Evolutionary conservation across 35 echinoderm and acorn worm species (phyloP), one percentile per base, ranked within the genome.

Genomic region (Ptychodera flava): DNA sequence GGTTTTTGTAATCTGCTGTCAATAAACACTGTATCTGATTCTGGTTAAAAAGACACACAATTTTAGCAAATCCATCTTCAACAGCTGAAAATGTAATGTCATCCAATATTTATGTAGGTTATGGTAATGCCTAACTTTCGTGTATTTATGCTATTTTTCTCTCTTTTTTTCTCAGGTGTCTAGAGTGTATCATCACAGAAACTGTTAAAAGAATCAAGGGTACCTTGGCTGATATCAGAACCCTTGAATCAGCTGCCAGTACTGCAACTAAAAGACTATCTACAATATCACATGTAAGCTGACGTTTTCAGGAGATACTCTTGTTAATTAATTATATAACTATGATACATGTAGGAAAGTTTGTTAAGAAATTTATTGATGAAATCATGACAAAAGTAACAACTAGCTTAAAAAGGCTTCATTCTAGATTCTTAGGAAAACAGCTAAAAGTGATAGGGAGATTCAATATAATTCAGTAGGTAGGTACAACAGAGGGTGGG

Each of bases 181-280:
- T 99, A 29, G 96, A 99, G 52, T 79, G 92, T 32, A 94, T 97
- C 29, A 94, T 99, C 83, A 90, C 45, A 79, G 93, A 99, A 81
- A 94, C 94, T 81, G 53, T 93, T 78, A 76, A 89, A 33, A 99
- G 94, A 82, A 36, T 99, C 28, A 89, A 83, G 83, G 90, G 84
- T 1, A 90, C 93, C n/a, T 38, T 99, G 31, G 82, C 88, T 36
- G 96, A 99, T 80, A 99, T 99, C 64, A 45, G 84, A 75, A 99
- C 96, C 16, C 86, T 99, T 53, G 96, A 99, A 78, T 80, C 78
- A 1, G 96, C 93, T 1, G 79, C 85, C 31, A 99, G 79, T 30
- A 85, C 92, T 16, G 93, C 96, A 2, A 92, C 88, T 0, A 77
- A 94, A 1, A 92, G 91, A 86, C 90, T 94, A n/a, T 90, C 96